Evolutionary conservation across 2,113 vertebrate genomes (phyloP), one percentile per base, ranked within the genome.

Genomic region (Cryptotis parvus): DNA sequence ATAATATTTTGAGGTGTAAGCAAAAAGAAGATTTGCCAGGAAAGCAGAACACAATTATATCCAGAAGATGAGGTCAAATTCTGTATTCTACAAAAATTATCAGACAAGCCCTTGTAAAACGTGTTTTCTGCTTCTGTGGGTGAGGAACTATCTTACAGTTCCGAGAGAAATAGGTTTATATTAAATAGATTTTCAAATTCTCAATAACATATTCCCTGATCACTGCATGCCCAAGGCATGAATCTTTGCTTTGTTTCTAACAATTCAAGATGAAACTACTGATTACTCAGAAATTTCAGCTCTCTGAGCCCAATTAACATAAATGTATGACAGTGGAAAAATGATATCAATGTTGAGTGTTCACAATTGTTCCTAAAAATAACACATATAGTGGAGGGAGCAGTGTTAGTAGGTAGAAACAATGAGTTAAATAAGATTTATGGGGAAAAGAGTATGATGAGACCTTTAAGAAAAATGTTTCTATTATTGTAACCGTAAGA

Each of bases 1-100:
- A 82, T 70, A 83, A 20, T 45, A 31, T 72, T 33, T 49, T 92
- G 26, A 76, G 9, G 26, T 68, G 75, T 58, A 92, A 94, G 22
- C 18, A 84, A 45, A 92, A 95, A 88, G 20, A 90, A 43, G 72
- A 87, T 78, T 86, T 95, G 14, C 77, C 14, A 90, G 65, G 31
- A 93, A 92, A 86, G 10, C n/a, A 78, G 41, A 78, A 89, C 75
- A 81, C 6, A 65, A 63, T 87, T 93, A 63, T 89, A 79, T 18
- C 43, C 68, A 63, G 8, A 85, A 65, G 65, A 35, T 91, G 6
- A 82, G 61, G 43, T 91, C 76, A 93, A 76, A 87, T 76, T 90
- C 66, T 87, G 18, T 66, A 65, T 89, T 88, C 77, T 91, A 22
- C 77, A 20, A 76, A 87, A 93, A 83, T 83, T 33, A 73, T 74